Evolutionary conservation across 2,888 invertebrate species (phyloP), one percentile per base, ranked within the genome.

Genomic region (Lasioglossum figueresi): DNA sequence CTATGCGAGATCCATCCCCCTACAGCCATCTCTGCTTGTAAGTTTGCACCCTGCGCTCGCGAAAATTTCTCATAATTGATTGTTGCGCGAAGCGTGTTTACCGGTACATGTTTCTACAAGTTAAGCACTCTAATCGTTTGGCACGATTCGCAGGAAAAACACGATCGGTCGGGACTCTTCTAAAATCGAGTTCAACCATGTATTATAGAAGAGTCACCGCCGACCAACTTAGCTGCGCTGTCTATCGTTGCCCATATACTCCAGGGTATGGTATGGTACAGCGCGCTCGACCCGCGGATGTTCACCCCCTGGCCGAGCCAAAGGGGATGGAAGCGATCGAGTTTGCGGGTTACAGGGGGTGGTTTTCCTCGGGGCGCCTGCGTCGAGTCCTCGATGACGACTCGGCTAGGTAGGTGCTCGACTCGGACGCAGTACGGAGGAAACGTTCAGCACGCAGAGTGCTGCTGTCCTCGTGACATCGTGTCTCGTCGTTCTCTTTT

Each of bases 331-430:
- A 31, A 73, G 43, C 63, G 85, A 73, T 76, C 66, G 79, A 43
- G 85, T 79, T 79, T n/a, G 80, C 78, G 89, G 89, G 87, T n/a
- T 63, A 80, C 45, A 84, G 89, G 89, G 90, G 89, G 89, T 90
- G 89, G 27, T 82, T 79, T 75, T 72, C 43, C 76, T 71, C 63
- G 27, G 79, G 85, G 94, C 95, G 95, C 95, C 90, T 95, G 95
- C 95, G 95, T 93, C 93, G 92, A 94, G 93, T 92, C 93, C 93
- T 88, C 94, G 92, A 93, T 94, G 93, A 92, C 92, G 92, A 91
- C 89, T 90, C 91, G 91, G 89, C 90, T 89, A 91, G 93, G 92
- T 93, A 92, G 93, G 92, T 93, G 92, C 93, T 92, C 93, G 93
- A 94, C 93, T 94, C 94, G 94, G 94, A 93, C 93, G 93, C 93